Evolutionary conservation across 2,797 vertebrate species (phyloP), one percentile per base, ranked within the genome.

Genomic region (Linurgus olivaceus): DNA sequence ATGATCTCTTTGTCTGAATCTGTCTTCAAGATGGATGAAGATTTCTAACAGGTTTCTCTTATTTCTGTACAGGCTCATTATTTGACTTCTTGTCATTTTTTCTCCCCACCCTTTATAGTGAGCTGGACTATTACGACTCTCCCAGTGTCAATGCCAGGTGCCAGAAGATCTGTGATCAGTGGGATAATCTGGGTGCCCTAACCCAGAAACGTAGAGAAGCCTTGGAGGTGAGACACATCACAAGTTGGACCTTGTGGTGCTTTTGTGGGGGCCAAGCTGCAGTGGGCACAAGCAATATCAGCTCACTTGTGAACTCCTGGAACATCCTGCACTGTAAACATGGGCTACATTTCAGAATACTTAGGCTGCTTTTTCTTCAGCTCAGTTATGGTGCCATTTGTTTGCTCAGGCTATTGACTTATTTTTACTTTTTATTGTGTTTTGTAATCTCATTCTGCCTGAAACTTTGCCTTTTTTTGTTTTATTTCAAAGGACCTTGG

Each of bases 81-180:
- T 75, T 90, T 87, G 55, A 90, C 13, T 68, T 55, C 28, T 67
- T 91, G 35, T 75, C 19, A 24, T 70, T 76, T 76, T 81, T 88
- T 75, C 8, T 17, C 25, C 62, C 40, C 42, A 47, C 28, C 13
- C 45, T 48, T 94, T 88, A 61, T 91, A 99, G 99, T 95, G 99
- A 99, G 98, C 97, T 99, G 98, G 99, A 99, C 97, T 99, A 99
- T 97, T 99, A 99, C 0, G 99, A 99, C 98, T 99, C 99, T 89
- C 99, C 99, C 82, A 99, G 98, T 96, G 99, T 99, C 93, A 99
- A 99, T 66, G 98, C 98, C 96, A 98, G 99, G 96, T 99, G 99
- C 98, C 99, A 99, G 98, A 98, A 98, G 97, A 99, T 99, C 96
- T 99, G 99, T 96, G 99, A 99, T 97, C 98, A 99, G 96, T 99